These are phyloP conservation scores for Zaprionus gabonicus DNA, from an alignment of 1,140 invertebrate species.

Conservation along the genomic window DNA sequence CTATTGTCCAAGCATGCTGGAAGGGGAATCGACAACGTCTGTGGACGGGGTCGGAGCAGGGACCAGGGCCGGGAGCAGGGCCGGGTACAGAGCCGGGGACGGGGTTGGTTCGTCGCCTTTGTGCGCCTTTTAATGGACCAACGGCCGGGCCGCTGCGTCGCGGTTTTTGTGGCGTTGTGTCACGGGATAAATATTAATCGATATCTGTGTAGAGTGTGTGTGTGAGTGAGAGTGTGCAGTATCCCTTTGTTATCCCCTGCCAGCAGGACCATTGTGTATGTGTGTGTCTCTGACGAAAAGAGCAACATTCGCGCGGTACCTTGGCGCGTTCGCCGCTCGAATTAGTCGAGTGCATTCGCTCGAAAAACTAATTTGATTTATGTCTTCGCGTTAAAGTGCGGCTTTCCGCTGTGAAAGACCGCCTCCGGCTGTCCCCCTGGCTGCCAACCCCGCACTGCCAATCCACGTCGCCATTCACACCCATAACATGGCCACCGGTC, in stretches of 20 bases:
- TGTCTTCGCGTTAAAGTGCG: slow-evolving; percentile 68
- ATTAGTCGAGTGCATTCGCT: slow-evolving; percentile 80
- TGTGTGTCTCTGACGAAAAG: slow-evolving; percentile 42
- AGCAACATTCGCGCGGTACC: slow-evolving; percentile 46
- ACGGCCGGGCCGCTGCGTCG: slow-evolving; percentile 59
- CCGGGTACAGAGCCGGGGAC: not conserved
- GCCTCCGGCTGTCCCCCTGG: slow-evolving; percentile 6
- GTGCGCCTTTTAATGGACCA: slow-evolving; percentile 71
- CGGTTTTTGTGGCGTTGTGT: slow-evolving; percentile 70
- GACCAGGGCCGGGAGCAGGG: not conserved
- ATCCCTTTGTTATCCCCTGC: slow-evolving; percentile 46
- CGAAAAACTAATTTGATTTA: slow-evolving; percentile 83
- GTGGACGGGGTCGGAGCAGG: not conserved
- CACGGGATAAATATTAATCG: slow-evolving; percentile 74
- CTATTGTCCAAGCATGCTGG: slow-evolving; percentile 37
- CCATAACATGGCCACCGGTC: slow-evolving; percentile 48
- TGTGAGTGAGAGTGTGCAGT: slow-evolving; percentile 34
- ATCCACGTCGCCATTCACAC: slow-evolving; percentile 62
- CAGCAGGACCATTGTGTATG: slow-evolving; percentile 25
- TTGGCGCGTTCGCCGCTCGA: slow-evolving; percentile 63
- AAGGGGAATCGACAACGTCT: not conserved
- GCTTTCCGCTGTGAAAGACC: slow-evolving; percentile 41
- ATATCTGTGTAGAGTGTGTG: slow-evolving; percentile 38
- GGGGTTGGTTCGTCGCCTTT: slow-evolving; percentile 58
- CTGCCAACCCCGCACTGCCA: not conserved